Evolutionary conservation across 2,113 vertebrate species (phyloP), one percentile per base, ranked within the genome.

Genomic region (Cyprinodon brontotheroides): DNA sequence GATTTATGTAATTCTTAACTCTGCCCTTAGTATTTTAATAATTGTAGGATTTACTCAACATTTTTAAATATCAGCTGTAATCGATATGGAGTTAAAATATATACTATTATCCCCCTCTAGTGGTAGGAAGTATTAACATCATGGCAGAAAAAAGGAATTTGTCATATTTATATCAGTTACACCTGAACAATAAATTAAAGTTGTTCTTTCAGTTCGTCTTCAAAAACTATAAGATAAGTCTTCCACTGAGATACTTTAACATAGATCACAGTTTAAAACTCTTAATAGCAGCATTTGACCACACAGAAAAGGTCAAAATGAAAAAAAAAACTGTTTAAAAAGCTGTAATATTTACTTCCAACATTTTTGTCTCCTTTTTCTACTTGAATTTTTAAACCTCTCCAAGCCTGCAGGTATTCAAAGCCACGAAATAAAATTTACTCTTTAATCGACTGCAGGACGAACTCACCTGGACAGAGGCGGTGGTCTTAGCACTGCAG

Each of bases 401-500:
- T 29, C 29, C 29, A 29, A 29, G 29, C 29, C 29, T 29, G 29
- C 29, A 7, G 43, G 11, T 45, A 45, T 45, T 45, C 43, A 45
- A 8, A 45, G 9, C 43, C 43, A 45, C 11, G 11, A 45, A 45
- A 45, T 45, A 45, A 45, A 45, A 45, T 45, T 11, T 11, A 2
- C 11, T 45, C 2, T 45, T 2, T 45, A 41, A 14, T 57, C 6
- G 6, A 20, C 15, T 2, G 7, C 48, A 11, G 38, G 48, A 37
- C 29, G 61, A 53, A 15, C 29, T 36, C 87, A 97, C 96, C 94
- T 96, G 91, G 17, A 95, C 77, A 59, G 89, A 87, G 4, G 90
- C 88, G 67, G 60, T 89, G 38, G 91, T 93, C 60, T 94, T 92
- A n/a, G 95, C 92, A 22, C 86, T 86, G 62, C 96, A 98, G 83